A percentile compares a stretch with the other conserved stretches of the same genome.
phyloP scores from a whole-genome alignment of 2,797 vertebrate genomes.

The Acomys russatus region DNA sequence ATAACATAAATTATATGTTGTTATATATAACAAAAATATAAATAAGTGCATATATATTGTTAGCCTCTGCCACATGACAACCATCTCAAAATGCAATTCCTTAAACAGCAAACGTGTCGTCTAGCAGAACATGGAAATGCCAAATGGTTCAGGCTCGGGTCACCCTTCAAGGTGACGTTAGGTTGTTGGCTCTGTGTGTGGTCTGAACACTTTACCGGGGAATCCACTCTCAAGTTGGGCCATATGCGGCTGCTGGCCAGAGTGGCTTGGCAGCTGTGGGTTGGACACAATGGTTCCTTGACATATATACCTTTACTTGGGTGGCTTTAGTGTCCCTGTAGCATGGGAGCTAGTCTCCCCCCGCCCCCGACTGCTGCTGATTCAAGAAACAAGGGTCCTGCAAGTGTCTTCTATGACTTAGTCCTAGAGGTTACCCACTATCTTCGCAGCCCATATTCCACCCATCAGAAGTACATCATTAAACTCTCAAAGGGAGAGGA shows the following conservation, averaged over 20 bases:
- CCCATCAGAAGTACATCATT: not conserved
- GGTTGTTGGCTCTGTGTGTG: not conserved
- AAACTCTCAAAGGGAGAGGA: not conserved
- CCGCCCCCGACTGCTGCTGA: not conserved
- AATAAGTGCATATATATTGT: not conserved
- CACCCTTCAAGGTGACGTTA: not conserved
- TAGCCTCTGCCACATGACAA: not conserved
- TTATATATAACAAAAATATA: too few relatives aligned
- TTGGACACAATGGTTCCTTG: not conserved
- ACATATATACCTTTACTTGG: too few relatives aligned
- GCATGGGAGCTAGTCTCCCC: not conserved
- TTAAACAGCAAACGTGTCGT: not conserved
- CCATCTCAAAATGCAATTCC: not conserved
- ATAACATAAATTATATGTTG: too few relatives aligned
- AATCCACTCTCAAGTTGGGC: not conserved
- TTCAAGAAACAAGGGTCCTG: not conserved
- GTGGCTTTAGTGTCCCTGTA: not conserved
- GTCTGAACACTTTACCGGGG: not conserved
- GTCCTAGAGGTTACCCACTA: not conserved
- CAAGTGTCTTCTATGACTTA: not conserved
- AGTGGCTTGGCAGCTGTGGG: not conserved
- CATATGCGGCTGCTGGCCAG: not conserved
- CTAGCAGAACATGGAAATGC: not conserved
- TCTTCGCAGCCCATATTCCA: not conserved
- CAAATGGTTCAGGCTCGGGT: not conserved